Evolutionary conservation across 2,113 vertebrate genomes (phyloP).

Genomic region (Forbesichthys papilliferus): DNA sequence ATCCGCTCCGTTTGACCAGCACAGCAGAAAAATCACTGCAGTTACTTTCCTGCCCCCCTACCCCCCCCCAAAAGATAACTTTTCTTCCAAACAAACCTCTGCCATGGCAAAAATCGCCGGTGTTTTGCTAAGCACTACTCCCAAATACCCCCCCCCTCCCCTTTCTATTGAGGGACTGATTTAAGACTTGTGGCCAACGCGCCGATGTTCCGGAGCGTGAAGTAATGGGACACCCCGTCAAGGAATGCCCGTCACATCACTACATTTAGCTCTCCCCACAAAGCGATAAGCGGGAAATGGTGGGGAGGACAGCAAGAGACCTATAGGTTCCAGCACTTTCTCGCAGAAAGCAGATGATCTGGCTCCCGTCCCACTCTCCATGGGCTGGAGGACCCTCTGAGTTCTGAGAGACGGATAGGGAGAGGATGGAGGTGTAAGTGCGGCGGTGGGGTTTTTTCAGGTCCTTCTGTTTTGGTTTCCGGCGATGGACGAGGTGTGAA

Average conservation of each 20-base stretch:
- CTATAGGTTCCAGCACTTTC: constrained; percentile 16
- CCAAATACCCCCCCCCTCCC: not conserved
- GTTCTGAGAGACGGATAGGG: constrained; percentile 37
- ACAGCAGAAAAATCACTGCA: constrained; percentile 27
- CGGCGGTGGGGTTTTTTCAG: constrained; percentile 16
- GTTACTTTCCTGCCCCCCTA: constrained; percentile 2
- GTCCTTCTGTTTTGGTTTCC: constrained; percentile 7
- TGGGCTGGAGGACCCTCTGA: constrained; percentile 25
- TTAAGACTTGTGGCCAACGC: constrained; percentile 27
- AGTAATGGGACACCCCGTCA: constrained; percentile 39
- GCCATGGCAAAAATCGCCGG: constrained; percentile 4
- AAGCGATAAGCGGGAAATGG: constrained; percentile 58
- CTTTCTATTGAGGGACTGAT: constrained; percentile 23
- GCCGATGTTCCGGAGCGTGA: not conserved
- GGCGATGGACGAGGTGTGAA: constrained; percentile 51
- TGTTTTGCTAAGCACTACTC: constrained; percentile 6
- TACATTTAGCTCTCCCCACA: constrained; percentile 35
- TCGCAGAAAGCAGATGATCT: constrained; percentile 67
- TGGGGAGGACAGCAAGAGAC: constrained; percentile 45
- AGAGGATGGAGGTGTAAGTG: constrained; percentile 20
- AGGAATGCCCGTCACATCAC: constrained; percentile 49
- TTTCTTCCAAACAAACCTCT: constrained; percentile 21
- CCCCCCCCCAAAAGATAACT: constrained; percentile 20
- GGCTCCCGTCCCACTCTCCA: constrained; percentile 26
- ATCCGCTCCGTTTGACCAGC: constrained; percentile 43